Evolutionary conservation across 2,888 invertebrate species (phyloP).

Genomic region (Molorchus minor): DNA sequence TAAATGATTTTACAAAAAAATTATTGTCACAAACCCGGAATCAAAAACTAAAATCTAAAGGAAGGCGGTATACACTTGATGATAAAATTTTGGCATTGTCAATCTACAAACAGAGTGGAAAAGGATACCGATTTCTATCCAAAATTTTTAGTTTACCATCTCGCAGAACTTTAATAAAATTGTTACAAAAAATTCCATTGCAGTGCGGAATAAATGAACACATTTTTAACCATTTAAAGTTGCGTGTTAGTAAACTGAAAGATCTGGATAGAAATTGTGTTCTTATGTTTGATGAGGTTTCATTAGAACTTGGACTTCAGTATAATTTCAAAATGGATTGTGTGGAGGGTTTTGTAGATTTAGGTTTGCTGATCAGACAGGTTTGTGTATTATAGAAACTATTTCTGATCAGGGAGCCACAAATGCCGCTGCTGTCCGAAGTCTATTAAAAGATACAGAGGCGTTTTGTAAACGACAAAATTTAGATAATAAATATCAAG

Average conservation of each 20-base stretch:
- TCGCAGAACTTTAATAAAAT: not conserved
- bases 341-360: too few species aligned
- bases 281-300: constrained; percentile 18
- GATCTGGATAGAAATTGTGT: not conserved
- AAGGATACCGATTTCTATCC: not conserved
- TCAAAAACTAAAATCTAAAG: not conserved
- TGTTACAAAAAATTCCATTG: not conserved
- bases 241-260: constrained; percentile 11
- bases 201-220: not conserved
- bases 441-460: too few species aligned
- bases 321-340: too few species aligned
- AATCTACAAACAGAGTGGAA: not conserved
- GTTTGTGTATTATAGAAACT: too few species aligned
- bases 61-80: not conserved
- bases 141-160: not conserved
- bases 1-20: not conserved
- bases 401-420: too few species aligned
- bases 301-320: too few species aligned
- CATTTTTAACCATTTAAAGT: constrained; percentile 1
- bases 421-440: too few species aligned
- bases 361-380: too few species aligned
- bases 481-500: constrained; percentile 26
- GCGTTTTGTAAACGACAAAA: constrained; percentile 20
- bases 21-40: not conserved
- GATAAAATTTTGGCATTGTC: not conserved